Evolutionary conservation across 2,888 invertebrate species (phyloP).

Genomic region (Eristalinus sepulchralis): DNA sequence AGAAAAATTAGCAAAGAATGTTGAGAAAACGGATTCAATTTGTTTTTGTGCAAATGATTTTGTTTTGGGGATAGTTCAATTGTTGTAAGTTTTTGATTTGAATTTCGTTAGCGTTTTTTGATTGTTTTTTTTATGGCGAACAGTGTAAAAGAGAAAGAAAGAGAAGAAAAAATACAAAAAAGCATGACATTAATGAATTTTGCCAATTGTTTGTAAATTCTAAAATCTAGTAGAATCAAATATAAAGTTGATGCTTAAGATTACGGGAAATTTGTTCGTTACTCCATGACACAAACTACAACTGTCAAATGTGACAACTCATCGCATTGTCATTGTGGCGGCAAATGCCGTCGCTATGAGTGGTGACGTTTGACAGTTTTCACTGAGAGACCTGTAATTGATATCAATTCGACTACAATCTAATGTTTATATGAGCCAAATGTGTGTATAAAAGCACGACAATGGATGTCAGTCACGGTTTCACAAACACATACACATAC

Average conservation of each 20-base stretch:
- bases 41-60: slow-evolving; percentile 49
- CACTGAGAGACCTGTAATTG: slow-evolving; percentile 21
- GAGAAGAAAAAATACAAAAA: slow-evolving; percentile 58
- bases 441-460: slow-evolving; percentile 29
- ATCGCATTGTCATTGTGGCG: background rate
- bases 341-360: background rate
- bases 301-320: slow-evolving; percentile 27
- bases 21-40: slow-evolving; percentile 41
- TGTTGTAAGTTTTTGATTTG: slow-evolving; percentile 32
- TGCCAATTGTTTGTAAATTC: slow-evolving; percentile 57
- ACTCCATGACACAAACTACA: slow-evolving; percentile 33
- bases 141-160: slow-evolving; percentile 65
- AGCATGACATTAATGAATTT: slow-evolving; percentile 71
- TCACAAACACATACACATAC: background rate
- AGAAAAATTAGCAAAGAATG: slow-evolving; percentile 43
- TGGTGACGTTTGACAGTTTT: slow-evolving; percentile 44
- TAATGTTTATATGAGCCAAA: slow-evolving; percentile 15
- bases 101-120: slow-evolving; percentile 58
- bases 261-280: slow-evolving; percentile 12
- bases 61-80: slow-evolving; percentile 71
- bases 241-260: slow-evolving; percentile 23
- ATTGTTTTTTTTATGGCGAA: slow-evolving; percentile 51
- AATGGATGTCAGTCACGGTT: slow-evolving; percentile 28
- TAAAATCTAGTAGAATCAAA: slow-evolving; percentile 27
- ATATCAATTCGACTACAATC: slow-evolving; percentile 15